A percentile compares a stretch with the other conserved stretches of the same genome.
These are phyloP conservation scores for Lanius collurio DNA, from an alignment of 2,113 vertebrate genomes.

Conservation along the genomic window DNA sequence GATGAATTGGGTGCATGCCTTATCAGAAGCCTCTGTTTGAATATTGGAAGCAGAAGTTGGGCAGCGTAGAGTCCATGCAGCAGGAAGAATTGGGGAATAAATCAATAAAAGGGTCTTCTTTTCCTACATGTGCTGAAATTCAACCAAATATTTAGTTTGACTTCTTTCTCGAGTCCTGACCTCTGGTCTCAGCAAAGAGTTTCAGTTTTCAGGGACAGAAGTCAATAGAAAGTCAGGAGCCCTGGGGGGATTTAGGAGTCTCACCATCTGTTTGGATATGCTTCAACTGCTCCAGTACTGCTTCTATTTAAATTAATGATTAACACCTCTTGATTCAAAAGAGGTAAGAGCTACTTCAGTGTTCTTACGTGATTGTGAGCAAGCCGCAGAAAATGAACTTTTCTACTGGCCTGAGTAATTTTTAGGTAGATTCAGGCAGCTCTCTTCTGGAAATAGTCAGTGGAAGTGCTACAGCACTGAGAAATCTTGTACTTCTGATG, in stretches of 20 bases:
- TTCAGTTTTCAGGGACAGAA: neutral
- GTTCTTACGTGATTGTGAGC: rapidly evolving
- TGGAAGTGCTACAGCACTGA: neutral
- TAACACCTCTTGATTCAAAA: neutral
- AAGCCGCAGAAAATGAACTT: neutral
- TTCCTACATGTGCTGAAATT: neutral
- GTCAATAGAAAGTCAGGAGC: neutral
- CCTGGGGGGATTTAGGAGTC: neutral
- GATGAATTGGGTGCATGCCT: neutral
- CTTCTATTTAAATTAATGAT: neutral
- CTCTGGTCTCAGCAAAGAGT: neutral
- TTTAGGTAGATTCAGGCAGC: neutral
- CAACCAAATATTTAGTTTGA: neutral
- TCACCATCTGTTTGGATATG: neutral
- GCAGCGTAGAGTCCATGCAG: neutral
- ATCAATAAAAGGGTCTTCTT: neutral
- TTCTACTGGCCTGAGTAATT: neutral
- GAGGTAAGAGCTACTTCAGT: neutral
- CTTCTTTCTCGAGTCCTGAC: neutral
- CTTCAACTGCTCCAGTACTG: neutral
- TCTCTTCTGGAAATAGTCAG: neutral
- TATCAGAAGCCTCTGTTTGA: neutral
- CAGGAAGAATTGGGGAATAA: neutral
- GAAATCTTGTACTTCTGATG: neutral
- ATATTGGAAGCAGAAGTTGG: neutral